Conservation (phyloP, 2,797 vertebrate genomes). For the Tadarida brasiliensis region DNA sequence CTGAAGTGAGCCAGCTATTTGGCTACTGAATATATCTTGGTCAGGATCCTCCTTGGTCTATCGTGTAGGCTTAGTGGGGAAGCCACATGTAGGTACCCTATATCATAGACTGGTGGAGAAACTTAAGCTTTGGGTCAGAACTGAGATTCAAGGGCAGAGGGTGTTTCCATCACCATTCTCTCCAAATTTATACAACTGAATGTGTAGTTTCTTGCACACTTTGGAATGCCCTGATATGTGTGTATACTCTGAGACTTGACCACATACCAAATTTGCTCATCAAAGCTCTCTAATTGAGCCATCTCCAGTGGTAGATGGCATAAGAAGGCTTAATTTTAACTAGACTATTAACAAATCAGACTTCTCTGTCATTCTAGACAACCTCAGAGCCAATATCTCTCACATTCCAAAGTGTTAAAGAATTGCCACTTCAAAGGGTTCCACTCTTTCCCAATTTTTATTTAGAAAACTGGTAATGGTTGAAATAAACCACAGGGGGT, state of each 20-base stretch:
- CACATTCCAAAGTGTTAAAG: constrained; percentile 70
- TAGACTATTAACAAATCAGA: constrained; percentile 49
- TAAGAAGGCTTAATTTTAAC: constrained; percentile 55
- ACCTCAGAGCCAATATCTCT: constrained; percentile 35
- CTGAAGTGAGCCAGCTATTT: not conserved
- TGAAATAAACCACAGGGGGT: constrained; percentile 80
- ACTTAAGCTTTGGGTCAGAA: not conserved
- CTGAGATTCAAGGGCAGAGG: not conserved
- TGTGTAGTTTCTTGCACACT: not conserved
- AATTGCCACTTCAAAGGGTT: constrained; percentile 77
- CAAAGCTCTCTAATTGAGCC: constrained; percentile 39
- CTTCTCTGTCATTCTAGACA: constrained; percentile 40
- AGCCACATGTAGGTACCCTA: not conserved
- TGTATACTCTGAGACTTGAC: not conserved
- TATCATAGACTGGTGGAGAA: not conserved
- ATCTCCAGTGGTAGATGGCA: not conserved
- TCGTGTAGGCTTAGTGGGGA: not conserved
- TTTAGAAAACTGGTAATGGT: constrained; percentile 82
- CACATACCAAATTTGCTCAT: not conserved
- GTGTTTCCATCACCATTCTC: constrained; percentile 5
- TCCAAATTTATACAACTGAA: not conserved
- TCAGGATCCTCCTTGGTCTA: not conserved
- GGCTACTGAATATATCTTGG: not conserved
- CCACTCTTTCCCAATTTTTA: constrained; percentile 77
- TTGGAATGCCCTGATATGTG: not conserved